Evolutionary conservation across 2,888 invertebrate species (phyloP).

Genomic region (Catotricha subobsoleta): DNA sequence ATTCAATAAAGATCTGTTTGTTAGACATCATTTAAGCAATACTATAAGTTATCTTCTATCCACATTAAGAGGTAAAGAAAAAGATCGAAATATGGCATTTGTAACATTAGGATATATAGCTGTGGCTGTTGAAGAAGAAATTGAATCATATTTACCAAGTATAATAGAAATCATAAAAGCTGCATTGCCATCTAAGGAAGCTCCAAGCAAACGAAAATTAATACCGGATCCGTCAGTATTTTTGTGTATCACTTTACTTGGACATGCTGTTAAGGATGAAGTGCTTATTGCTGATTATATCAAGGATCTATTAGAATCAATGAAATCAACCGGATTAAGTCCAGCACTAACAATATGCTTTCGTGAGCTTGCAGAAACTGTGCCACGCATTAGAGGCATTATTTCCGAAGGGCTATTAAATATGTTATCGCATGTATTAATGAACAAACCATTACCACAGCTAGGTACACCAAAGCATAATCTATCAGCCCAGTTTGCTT

Average conservation of each 20-base stretch:
- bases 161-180: conserved; percentile 71
- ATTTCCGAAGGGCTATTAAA: conserved; percentile 86
- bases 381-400: conserved; percentile 71
- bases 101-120: conserved; percentile 80
- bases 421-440: conserved; percentile 76
- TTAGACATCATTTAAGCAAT: conserved; percentile 49
- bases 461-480: conserved; percentile 55
- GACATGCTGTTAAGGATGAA: conserved; percentile 65
- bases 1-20: conserved; percentile 71
- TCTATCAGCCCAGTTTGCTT: conserved; percentile 25
- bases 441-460: conserved; percentile 71
- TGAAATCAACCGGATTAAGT: conserved; percentile 83
- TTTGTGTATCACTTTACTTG: conserved; percentile 79
- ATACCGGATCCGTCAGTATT: conserved; percentile 77
- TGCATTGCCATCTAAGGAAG: conserved; percentile 59
- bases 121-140: conserved; percentile 68
- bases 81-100: conserved; percentile 74
- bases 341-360: conserved; percentile 80
- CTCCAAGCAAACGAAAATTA: conserved; percentile 53
- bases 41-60: conserved; percentile 62
- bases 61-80: conserved; percentile 62
- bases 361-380: conserved; percentile 71
- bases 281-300: conserved; percentile 51
- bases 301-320: conserved; percentile 68
- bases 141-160: conserved; percentile 58